phyloP scores from a whole-genome alignment of 2,888 invertebrate genomes.

The Halictus ligatus region DNA sequence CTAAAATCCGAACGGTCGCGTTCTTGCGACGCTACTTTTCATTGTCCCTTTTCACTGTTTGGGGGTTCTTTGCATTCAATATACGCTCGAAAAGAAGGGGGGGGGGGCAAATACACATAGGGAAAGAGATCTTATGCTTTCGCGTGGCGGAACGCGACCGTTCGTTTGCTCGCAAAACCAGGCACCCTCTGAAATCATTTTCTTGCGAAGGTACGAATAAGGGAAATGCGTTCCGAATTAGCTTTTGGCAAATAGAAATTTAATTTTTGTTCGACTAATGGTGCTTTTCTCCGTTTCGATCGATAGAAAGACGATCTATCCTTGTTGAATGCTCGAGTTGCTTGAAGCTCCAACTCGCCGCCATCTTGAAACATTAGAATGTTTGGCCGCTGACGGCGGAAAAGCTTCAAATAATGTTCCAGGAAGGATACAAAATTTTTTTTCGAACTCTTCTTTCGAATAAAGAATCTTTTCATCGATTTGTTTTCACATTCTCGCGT shows the following conservation, averaged over 20 bases:
- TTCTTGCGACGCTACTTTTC: constrained; percentile 12
- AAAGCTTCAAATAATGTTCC: constrained; percentile 2
- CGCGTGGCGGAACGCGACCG: constrained; percentile 51
- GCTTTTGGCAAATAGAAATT: not conserved
- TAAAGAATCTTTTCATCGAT: not conserved
- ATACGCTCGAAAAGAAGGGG: not conserved
- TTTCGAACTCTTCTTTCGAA: not conserved
- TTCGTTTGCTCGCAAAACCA: constrained; percentile 6
- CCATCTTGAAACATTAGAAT: not conserved
- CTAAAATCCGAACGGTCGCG: constrained; percentile 50
- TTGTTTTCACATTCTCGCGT: not conserved
- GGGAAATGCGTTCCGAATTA: not conserved
- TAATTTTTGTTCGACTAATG: not conserved
- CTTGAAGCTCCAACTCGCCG: not conserved
- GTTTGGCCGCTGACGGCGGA: not conserved
- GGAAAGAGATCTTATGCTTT: not conserved
- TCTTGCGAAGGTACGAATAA: not conserved
- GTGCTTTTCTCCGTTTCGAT: not conserved
- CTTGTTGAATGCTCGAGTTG: not conserved
- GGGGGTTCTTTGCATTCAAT: not conserved
- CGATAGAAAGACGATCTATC: constrained; percentile 1
- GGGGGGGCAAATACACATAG: not conserved
- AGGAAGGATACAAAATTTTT: not conserved
- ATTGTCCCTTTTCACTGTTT: not conserved
- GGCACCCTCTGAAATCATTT: not conserved